A percentile compares a stretch with the other conserved stretches of the same genome.
Conservation (phyloP, 2,888 invertebrate genomes). For the Drosophila kanekoi region DNA sequence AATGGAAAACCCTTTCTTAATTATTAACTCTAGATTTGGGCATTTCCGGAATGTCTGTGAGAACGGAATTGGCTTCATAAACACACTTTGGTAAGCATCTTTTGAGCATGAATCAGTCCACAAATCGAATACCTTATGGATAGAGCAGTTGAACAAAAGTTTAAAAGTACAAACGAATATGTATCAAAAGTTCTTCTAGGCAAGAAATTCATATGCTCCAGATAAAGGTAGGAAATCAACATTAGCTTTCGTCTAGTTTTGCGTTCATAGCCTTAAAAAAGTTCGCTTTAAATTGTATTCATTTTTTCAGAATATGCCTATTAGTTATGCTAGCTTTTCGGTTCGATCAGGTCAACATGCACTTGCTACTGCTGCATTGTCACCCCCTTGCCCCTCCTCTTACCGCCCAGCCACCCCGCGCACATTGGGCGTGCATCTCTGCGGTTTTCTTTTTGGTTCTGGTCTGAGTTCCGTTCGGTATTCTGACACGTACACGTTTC, state of each 20-base stretch:
- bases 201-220: no score
- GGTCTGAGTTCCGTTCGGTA: conserved; percentile 21
- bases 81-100: no score
- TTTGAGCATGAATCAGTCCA: no score
- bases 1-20: conserved; percentile 1
- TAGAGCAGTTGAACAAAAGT: no score
- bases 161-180: no score
- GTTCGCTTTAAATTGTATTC: background rate
- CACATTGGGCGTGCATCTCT: conserved; percentile 37
- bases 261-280: background rate
- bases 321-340: conserved; percentile 15
- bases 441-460: conserved; percentile 17
- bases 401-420: background rate
- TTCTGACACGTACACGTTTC: conserved; percentile 45
- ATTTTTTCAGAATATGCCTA: background rate
- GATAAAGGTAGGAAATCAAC: no score
- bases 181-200: no score
- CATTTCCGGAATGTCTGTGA: conserved; percentile 9
- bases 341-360: conserved; percentile 24
- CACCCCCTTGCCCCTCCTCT: no score
- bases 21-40: background rate
- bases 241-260: no score
- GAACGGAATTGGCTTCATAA: no score
- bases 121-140: no score
- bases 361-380: conserved; percentile 16